Conservation (phyloP, 2,797 vertebrate genomes). For the Molossus alvarezi region DNA sequence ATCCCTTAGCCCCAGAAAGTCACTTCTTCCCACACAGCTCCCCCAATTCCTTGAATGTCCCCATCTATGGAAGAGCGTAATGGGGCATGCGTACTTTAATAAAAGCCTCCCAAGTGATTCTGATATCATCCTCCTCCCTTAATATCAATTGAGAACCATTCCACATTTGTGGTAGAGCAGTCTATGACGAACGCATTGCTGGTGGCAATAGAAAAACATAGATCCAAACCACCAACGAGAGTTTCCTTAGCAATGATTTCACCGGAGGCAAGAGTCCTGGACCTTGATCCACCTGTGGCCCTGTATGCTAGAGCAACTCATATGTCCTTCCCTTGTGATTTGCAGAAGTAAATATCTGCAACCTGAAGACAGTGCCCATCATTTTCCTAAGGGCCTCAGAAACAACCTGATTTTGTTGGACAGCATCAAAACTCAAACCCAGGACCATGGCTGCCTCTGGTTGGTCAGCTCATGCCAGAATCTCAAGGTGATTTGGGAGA, state of each 20-base stretch:
- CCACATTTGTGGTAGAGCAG: background rate
- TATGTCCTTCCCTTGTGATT: background rate
- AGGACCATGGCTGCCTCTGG: background rate
- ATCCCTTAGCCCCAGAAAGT: background rate
- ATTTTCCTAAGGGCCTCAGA: background rate
- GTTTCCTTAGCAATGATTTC: background rate
- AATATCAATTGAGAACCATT: background rate
- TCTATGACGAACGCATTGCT: background rate
- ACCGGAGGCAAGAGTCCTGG: background rate
- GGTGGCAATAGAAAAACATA: background rate
- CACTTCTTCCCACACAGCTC: background rate
- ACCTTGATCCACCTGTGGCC: accelerated
- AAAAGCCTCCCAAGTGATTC: background rate
- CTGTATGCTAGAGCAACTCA: background rate
- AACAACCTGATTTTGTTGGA: background rate
- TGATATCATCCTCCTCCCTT: background rate
- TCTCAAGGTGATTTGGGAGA: background rate
- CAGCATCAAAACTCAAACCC: background rate
- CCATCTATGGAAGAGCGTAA: background rate
- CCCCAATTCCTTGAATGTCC: background rate
- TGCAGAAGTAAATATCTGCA: background rate
- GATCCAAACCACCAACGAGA: background rate
- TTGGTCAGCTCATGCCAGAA: background rate
- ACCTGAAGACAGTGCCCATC: background rate
- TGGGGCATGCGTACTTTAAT: background rate